Evolutionary conservation across 2,113 vertebrate species (phyloP).

Genomic region (Coturnix japonica): DNA sequence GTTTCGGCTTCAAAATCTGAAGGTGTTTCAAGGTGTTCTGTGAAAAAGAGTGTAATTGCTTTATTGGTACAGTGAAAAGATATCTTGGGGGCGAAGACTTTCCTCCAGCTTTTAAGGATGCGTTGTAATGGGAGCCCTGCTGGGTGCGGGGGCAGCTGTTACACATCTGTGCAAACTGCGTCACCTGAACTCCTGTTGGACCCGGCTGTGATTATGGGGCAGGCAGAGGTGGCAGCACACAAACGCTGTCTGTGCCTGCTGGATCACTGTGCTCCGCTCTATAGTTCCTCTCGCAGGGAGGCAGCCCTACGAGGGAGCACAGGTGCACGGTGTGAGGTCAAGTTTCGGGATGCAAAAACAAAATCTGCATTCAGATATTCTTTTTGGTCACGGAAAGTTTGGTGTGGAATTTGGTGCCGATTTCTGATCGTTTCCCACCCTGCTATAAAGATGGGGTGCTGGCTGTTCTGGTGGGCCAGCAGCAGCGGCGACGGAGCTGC

Average conservation of each 20-base stretch:
- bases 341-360: background rate
- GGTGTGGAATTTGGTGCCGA: conserved; percentile 21
- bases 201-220: conserved; percentile 43
- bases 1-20: background rate
- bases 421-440: background rate
- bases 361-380: background rate
- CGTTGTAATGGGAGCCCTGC: background rate
- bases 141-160: background rate
- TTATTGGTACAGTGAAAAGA: conserved; percentile 1
- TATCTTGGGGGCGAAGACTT: background rate
- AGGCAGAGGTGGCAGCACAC: background rate
- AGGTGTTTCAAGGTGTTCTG: background rate
- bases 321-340: background rate
- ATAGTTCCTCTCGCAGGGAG: background rate
- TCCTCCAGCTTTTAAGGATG: conserved; percentile 8
- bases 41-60: background rate
- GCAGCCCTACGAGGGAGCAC: background rate
- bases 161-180: no score
- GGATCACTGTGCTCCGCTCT: conserved; percentile 1
- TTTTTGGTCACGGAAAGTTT: conserved; percentile 15
- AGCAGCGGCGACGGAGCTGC: background rate
- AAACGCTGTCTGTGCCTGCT: conserved; percentile 43
- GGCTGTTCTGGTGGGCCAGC: background rate
- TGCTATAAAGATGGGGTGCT: background rate
- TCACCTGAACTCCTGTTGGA: background rate